Conservation (phyloP, 2,888 invertebrate species). For the Metellina segmentata region DNA sequence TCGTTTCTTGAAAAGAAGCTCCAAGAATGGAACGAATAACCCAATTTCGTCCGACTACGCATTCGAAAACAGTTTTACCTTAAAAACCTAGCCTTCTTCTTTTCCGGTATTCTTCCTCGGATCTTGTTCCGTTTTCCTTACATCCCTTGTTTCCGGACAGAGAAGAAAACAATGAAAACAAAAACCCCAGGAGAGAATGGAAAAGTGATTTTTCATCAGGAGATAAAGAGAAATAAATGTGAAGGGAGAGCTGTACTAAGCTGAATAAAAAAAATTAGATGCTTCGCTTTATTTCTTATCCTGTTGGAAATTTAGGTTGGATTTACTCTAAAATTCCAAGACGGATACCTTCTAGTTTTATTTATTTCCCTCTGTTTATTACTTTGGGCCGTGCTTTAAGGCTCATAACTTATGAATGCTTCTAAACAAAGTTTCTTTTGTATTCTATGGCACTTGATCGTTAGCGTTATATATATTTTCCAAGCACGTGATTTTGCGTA, state of each 20-base stretch:
- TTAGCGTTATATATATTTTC: too few relatives aligned
- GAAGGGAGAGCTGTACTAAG: not conserved
- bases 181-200: not conserved
- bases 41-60: constrained; percentile 15
- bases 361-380: not conserved
- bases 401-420: not conserved
- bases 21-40: constrained; percentile 16
- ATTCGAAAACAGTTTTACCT: constrained; percentile 6
- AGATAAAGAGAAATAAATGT: constrained; percentile 9
- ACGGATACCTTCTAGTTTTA: not conserved
- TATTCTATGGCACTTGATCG: too few relatives aligned
- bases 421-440: too few relatives aligned
- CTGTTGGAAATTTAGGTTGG: not conserved
- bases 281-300: not conserved
- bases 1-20: not conserved
- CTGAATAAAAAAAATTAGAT: not conserved
- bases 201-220: not conserved
- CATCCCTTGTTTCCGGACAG: not conserved
- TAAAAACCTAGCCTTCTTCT: not conserved
- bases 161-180: not conserved
- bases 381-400: not conserved
- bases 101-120: not conserved
- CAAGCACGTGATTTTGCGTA: too few relatives aligned
- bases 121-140: not conserved
- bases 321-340: not conserved